Evolutionary conservation across 2,888 invertebrate genomes (phyloP).

Genomic region (Drosophila yooni): DNA sequence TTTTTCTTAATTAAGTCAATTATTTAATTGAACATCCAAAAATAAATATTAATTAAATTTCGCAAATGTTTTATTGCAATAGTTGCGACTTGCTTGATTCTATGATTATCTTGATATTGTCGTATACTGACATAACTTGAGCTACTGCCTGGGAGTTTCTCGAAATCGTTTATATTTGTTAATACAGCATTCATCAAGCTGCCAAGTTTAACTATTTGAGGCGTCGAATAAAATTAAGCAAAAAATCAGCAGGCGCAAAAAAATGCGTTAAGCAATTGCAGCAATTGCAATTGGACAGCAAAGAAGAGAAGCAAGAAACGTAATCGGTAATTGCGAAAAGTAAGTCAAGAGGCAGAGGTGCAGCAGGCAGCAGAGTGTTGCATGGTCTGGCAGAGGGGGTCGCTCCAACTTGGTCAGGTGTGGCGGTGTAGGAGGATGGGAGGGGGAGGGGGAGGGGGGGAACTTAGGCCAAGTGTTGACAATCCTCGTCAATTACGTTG

Average conservation of each 20-base stretch:
- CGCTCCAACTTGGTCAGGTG: neutral
- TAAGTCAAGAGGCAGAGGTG: constrained; percentile 45
- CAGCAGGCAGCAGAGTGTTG: constrained; percentile 24
- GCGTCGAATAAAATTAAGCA: constrained; percentile 32
- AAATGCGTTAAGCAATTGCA: constrained; percentile 54
- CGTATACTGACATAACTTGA: neutral
- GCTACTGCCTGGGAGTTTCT: neutral
- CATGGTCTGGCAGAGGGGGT: neutral
- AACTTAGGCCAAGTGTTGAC: constrained; percentile 74
- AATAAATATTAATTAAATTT: neutral
- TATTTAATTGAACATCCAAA: too few relatives aligned
- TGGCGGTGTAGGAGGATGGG: neutral
- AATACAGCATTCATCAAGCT: constrained; percentile 5
- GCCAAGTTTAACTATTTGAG: constrained; percentile 13
- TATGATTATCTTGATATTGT: neutral
- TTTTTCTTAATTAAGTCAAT: neutral
- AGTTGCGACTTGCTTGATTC: neutral
- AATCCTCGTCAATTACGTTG: constrained; percentile 83
- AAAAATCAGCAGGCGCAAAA: constrained; percentile 46
- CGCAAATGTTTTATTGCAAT: neutral
- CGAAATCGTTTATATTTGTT: neutral
- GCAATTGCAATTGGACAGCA: constrained; percentile 54
- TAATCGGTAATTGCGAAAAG: constrained; percentile 69
- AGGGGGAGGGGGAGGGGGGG: neutral
- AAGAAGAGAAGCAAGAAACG: constrained; percentile 7